phyloP scores from a whole-genome alignment of 2,797 vertebrate genomes.

The Agapornis canus region DNA sequence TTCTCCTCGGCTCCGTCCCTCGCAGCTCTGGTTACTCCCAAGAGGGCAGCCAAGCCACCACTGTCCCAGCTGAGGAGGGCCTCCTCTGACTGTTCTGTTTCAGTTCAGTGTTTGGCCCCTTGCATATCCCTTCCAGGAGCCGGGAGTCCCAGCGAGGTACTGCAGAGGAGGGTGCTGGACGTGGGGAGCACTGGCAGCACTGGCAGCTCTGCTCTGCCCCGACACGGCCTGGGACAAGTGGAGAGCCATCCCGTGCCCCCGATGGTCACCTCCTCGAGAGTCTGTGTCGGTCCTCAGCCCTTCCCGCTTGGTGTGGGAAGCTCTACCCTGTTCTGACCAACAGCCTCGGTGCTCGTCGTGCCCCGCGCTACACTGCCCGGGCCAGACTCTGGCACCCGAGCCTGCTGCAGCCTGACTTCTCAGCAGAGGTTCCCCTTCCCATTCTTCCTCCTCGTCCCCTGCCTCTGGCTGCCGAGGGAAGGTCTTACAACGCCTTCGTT shows the following conservation, averaged over 20 bases:
- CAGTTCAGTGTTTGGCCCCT: neutral
- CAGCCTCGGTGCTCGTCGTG: neutral
- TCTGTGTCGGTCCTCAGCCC: neutral
- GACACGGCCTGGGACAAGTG: too few relatives aligned
- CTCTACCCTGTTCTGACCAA: neutral
- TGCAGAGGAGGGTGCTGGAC: neutral
- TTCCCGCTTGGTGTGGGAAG: neutral
- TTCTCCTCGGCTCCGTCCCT: neutral
- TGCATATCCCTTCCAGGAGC: neutral
- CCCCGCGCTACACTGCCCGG: neutral
- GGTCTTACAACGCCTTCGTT: neutral
- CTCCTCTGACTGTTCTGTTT: neutral
- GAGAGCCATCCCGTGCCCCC: neutral
- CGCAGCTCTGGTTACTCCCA: rapidly evolving
- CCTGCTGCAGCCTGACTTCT: neutral
- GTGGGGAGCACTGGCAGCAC: rapidly evolving
- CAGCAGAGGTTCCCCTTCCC: neutral
- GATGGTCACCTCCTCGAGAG: neutral
- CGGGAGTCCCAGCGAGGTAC: too few relatives aligned
- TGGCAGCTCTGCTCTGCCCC: neutral
- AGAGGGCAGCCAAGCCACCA: rapidly evolving
- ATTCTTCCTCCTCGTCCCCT: neutral
- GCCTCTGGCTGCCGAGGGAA: neutral
- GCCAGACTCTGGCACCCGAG: neutral
- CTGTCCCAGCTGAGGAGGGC: rapidly evolving